Percentiles rank a stretch among this genome's conserved stretches.
Evolutionary conservation across 2,797 vertebrate genomes (phyloP).

Genomic region (Pseudocheirus occidentalis): DNA sequence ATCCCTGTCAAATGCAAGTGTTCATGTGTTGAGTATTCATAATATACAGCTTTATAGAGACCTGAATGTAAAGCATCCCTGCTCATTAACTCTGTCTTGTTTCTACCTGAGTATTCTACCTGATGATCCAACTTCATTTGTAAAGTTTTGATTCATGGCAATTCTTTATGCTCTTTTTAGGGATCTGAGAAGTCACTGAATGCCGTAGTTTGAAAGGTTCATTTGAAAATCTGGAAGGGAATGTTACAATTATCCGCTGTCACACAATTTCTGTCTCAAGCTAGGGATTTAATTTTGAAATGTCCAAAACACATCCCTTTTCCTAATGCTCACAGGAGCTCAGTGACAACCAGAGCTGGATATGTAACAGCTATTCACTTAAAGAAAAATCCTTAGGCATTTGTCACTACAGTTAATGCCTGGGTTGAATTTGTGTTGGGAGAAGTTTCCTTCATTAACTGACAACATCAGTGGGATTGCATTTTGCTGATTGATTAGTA

Average conservation of each 20-base stretch:
- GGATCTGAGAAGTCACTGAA: not conserved
- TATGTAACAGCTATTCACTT: not conserved
- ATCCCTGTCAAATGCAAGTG: not conserved
- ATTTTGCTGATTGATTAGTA: constrained; percentile 2
- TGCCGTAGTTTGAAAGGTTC: not conserved
- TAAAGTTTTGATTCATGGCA: not conserved
- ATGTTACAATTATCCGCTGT: not conserved
- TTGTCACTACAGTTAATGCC: not conserved
- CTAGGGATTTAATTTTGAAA: not conserved
- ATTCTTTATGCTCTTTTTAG: not conserved
- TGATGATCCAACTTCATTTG: not conserved
- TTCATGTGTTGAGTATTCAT: not conserved
- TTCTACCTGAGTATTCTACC: not conserved
- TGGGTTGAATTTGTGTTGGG: not conserved
- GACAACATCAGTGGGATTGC: not conserved
- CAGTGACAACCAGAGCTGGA: not conserved
- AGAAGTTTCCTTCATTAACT: not conserved
- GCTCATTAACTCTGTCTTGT: not conserved
- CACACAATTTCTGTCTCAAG: not conserved
- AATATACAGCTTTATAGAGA: not conserved
- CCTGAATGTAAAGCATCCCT: not conserved
- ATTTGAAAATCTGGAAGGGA: not conserved
- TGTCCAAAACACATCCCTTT: not conserved
- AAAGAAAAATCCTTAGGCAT: not conserved
- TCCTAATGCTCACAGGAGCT: not conserved